Evolutionary conservation across 2,888 invertebrate genomes (phyloP).

Genomic region (Allygus modestus): DNA sequence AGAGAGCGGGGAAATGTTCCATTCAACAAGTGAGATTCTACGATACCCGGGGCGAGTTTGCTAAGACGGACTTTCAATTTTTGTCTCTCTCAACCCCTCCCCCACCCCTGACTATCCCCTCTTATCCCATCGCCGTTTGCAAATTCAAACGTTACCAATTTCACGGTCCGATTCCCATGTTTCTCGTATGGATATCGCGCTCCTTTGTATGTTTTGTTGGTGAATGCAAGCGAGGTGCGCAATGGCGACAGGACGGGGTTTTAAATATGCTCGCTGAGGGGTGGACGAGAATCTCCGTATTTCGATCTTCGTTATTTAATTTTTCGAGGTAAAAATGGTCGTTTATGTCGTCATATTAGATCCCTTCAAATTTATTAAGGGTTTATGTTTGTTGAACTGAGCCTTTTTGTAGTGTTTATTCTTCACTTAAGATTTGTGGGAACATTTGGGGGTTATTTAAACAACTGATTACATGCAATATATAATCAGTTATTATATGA

Average conservation of each 20-base stretch:
- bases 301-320: neutral
- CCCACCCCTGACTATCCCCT: neutral
- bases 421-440: no score
- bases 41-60: neutral
- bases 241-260: neutral
- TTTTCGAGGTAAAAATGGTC: no score
- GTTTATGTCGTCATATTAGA: no score
- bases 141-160: constrained; percentile 18
- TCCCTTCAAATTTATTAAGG: no score
- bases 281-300: neutral
- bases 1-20: no score
- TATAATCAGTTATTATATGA: no score
- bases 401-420: no score
- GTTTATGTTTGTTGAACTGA: no score
- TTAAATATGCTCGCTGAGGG: neutral
- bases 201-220: constrained; percentile 13
- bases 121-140: neutral
- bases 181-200: neutral
- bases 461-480: no score
- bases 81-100: neutral
- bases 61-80: constrained; percentile 19
- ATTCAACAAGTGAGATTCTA: neutral
- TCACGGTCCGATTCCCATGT: constrained; percentile 13
- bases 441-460: no score
- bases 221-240: neutral